Evolutionary conservation across 1,140 invertebrate genomes (phyloP), one percentile per base, ranked within the genome.

Genomic region (Dendrolimus kikuchii): DNA sequence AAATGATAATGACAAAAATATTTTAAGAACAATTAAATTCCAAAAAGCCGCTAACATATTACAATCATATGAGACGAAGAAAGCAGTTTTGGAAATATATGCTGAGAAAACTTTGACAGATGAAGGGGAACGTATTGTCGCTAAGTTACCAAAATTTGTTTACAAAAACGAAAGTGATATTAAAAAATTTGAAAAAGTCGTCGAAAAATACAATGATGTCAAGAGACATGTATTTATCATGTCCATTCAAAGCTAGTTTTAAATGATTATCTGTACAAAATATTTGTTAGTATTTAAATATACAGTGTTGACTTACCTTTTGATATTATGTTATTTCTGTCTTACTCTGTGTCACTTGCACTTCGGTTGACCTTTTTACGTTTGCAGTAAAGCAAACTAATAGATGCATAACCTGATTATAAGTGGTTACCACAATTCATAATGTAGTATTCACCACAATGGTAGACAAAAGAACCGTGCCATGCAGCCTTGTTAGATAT

Each of bases 41-140:
- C 8, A 38, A 45, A 38, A 8, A 23, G 5, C 57, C 7, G 45
- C 56, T 39, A 66, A 81, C 47, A 60, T 80, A 46, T 59, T 83
- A 45, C 78, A 83, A 53, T 66, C 69, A n/a, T 66, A 72, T 39
- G 77, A 77, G 65, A 69, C 68, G 2, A 84, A 84, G 43, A 81
- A 71, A 55, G 80, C 80, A 3, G 80, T 84, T 46, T 68, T 84
- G 40, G 66, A 78, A 44, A 80, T 84, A 37, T 81, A 84, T 47
- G 62, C 71, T 0, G 68, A 81, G 48, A 75, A 65, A 48, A 70
- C 56, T 37, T 5, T 61, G 5, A 57, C 65, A 0, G 49, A 68
- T 5, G 59, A 63, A 37, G 60, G 57, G 5, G 61, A 68, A 23
- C 59, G 48, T 53, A 50, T 71, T 0, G 64, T 80, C 0, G 64